Conservation (phyloP, 1,140 invertebrate species). For the Macrostomum lignano region DNA sequence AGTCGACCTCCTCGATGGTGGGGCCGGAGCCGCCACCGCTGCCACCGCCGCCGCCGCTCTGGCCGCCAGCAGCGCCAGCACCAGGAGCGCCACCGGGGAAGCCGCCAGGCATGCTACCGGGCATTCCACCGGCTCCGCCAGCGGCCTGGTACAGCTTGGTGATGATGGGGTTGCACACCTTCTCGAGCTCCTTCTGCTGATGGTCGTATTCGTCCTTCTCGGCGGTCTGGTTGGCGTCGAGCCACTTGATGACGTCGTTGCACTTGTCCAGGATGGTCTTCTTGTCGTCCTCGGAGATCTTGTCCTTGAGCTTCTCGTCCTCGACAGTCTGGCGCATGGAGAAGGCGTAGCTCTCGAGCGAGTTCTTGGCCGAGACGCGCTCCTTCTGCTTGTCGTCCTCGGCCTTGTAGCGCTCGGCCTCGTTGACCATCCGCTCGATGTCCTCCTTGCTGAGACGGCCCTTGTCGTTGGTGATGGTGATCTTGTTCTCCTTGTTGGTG, state of each 20-base stretch:
- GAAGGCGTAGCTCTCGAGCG: constrained; percentile 83
- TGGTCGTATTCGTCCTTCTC: constrained; percentile 76
- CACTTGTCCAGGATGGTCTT: constrained; percentile 59
- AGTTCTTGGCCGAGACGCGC: constrained; percentile 52
- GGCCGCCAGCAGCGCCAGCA: constrained; percentile 10
- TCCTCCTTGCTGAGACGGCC: constrained; percentile 78
- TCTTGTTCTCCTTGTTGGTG: constrained; percentile 84
- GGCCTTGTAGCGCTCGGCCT: constrained; percentile 68
- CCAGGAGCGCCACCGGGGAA: constrained; percentile 28
- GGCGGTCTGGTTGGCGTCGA: constrained; percentile 59
- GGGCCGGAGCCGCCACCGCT: constrained; percentile 35
- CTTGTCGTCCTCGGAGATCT: constrained; percentile 50
- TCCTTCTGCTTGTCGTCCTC: constrained; percentile 66
- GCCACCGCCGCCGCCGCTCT: constrained; percentile 31
- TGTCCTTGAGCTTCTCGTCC: constrained; percentile 37
- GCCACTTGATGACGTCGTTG: constrained; percentile 68
- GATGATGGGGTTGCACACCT: constrained; percentile 54
- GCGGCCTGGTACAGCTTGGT: constrained; percentile 14
- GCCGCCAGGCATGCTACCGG: constrained; percentile 12
- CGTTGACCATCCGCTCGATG: constrained; percentile 83
- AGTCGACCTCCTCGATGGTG: constrained; percentile 78
- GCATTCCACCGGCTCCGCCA: constrained; percentile 7
- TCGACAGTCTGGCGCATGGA: constrained; percentile 60
- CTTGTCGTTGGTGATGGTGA: constrained; percentile 90
- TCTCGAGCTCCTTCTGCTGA: constrained; percentile 54